These are phyloP conservation scores for Brachionus koreanus DNA, from an alignment of 1,140 invertebrate species.

Conservation along the genomic window DNA sequence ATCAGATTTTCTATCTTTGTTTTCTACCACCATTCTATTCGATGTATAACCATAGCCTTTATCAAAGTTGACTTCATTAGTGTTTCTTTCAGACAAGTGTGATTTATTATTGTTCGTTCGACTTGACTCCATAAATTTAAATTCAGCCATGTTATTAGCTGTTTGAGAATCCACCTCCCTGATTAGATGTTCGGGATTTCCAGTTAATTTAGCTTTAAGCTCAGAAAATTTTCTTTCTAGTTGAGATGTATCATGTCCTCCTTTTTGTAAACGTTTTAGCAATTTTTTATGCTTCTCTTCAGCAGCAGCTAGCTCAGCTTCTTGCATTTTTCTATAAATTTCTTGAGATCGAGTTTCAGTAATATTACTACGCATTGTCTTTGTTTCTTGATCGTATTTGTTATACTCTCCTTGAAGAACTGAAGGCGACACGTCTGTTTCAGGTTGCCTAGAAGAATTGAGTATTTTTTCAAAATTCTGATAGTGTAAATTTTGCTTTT, in stretches of 20 bases:
- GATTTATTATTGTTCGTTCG: background rate
- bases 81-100: background rate
- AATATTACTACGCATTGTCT: slow-evolving; percentile 49
- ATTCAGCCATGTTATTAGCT: background rate
- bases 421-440: background rate
- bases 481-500: slow-evolving; percentile 46
- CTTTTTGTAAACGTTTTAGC: slow-evolving; percentile 52
- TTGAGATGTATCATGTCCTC: slow-evolving; percentile 54
- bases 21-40: background rate
- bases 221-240: slow-evolving; percentile 52
- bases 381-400: background rate
- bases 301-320: slow-evolving; percentile 52
- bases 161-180: background rate
- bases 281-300: slow-evolving; percentile 52
- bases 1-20: background rate
- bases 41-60: background rate
- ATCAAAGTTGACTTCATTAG: background rate
- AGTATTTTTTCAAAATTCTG: slow-evolving; percentile 34
- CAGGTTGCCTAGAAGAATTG: background rate
- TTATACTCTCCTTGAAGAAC: background rate
- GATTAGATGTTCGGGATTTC: background rate
- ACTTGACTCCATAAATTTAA: background rate
- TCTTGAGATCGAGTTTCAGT: slow-evolving; percentile 47
- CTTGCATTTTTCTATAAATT: slow-evolving; percentile 54
- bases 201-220: background rate